These are phyloP conservation scores for Pomacea canaliculata DNA, from an alignment of 2,888 invertebrate species.

Conservation along the genomic window DNA sequence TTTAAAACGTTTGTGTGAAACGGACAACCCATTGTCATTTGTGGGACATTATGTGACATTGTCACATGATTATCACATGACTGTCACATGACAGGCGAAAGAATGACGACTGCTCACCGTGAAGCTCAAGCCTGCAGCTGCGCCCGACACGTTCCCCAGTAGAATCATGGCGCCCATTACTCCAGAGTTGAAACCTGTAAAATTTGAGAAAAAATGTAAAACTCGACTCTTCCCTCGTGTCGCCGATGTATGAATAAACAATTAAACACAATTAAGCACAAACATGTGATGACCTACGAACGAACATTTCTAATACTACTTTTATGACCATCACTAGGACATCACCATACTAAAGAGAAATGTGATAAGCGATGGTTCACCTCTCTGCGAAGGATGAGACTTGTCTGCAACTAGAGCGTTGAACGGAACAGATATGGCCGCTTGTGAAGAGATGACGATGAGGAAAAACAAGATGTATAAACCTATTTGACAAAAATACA, in stretches of 20 bases:
- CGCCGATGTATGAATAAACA: no score
- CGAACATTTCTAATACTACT: no score
- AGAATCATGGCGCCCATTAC: conserved; percentile 68
- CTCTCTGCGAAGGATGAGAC: conserved; percentile 65
- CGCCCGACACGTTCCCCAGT: conserved; percentile 65
- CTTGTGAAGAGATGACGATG: conserved; percentile 58
- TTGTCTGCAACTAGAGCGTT: conserved; percentile 67
- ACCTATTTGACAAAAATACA: conserved; percentile 43
- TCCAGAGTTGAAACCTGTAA: conserved; percentile 66
- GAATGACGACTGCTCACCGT: conserved; percentile 45
- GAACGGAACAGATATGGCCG: conserved; percentile 62
- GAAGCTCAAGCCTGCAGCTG: conserved; percentile 62
- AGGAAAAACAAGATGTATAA: conserved; percentile 64
- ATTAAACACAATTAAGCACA: no score
- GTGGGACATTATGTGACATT: no score
- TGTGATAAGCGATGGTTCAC: conserved; percentile 34
- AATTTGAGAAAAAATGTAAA: not conserved
- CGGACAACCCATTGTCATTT: no score
- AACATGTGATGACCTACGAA: no score
- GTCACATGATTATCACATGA: no score
- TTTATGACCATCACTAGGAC: no score
- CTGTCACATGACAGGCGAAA: no score
- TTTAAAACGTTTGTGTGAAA: no score
- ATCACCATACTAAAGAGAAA: no score
- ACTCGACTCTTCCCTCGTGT: not conserved